Evolutionary conservation across 1,140 invertebrate genomes (phyloP), one percentile per base, ranked within the genome.

Genomic region (Nasonia giraulti): DNA sequence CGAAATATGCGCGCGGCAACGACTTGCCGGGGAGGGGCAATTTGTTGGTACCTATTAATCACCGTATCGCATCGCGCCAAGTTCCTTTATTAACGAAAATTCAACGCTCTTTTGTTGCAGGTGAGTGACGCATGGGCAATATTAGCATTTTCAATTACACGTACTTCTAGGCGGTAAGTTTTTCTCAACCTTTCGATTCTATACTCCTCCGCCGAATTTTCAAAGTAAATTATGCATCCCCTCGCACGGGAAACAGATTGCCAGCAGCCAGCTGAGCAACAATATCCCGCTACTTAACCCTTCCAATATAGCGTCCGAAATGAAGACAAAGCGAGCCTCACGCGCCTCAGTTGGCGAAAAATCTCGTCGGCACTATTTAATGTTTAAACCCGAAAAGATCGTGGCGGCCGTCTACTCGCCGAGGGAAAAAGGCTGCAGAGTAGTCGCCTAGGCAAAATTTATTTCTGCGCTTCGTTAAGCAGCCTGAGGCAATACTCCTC

Each of bases 391-490:
- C 6, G 50, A 66, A 40, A 33, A 71, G 20, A 7, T 74, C 44
- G 10, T 2, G 17, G 27, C 27, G 33, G 71, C 8, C 33, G 33
- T 47, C 10, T 2, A 4, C 14, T 12, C 11, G 17, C 1, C 3
- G 55, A 74, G 40, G 17, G 37, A 76, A 6, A 40, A n/a, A 31
- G 23, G 7, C 50, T 78, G n/a, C 31, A 37, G 33, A 73, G 33
- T 40, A 73, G 33, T 40, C 40, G 20, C 31, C 55, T 69, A 68
- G 71, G 69, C 44, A 37, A 66, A 66, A 82, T 82, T 82, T 76
- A 82, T 82, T 73, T 55, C 27, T 55, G 66, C 27, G 80, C 80
- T 74, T 82, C 80, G 80, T 82, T 75, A 82, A 82, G 73, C 80
- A 73, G 80, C 27, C 23, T 33, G 40, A 20, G 12, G 31, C 47